These are phyloP conservation scores for Acrocephalus kingi DNA, from an alignment of 2,113 vertebrate species.

Conservation along the genomic window DNA sequence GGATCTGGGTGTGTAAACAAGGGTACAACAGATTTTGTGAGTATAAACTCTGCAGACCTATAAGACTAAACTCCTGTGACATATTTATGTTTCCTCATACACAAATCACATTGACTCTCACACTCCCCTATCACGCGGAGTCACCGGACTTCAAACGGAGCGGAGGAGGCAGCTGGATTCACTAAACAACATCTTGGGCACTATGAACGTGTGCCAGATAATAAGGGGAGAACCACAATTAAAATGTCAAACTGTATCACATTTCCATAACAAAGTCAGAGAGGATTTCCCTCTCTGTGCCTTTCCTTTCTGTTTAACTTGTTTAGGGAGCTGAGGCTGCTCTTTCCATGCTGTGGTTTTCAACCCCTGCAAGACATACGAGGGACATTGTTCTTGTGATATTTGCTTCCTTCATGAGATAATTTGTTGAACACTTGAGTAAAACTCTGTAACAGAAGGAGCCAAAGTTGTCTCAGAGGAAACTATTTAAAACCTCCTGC, in stretches of 20 bases:
- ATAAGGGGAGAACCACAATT: constrained; percentile 71
- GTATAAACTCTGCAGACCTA: constrained; percentile 72
- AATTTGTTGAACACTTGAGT: constrained; percentile 59
- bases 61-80: constrained; percentile 75
- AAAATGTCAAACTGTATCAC: constrained; percentile 74
- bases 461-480: constrained; percentile 26
- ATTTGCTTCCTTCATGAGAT: constrained; percentile 62
- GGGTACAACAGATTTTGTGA: constrained; percentile 67
- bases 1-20: constrained; percentile 71
- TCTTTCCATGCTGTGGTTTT: constrained; percentile 47
- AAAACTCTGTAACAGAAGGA: constrained; percentile 62
- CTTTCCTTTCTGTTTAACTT: constrained; percentile 60
- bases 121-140: constrained; percentile 70
- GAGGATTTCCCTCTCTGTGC: constrained; percentile 68
- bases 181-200: constrained; percentile 71
- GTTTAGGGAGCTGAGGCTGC: constrained; percentile 52
- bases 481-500: constrained; percentile 38
- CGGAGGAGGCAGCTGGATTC: constrained; percentile 70
- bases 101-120: constrained; percentile 75
- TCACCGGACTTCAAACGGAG: constrained; percentile 65
- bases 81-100: constrained; percentile 75
- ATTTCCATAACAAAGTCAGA: constrained; percentile 74
- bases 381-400: constrained; percentile 41
- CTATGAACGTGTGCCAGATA: constrained; percentile 70
- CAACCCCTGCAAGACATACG: constrained; percentile 4